These are phyloP conservation scores for Eptesicus fuscus DNA, from an alignment of 2,113 vertebrate genomes.

Conservation along the genomic window DNA sequence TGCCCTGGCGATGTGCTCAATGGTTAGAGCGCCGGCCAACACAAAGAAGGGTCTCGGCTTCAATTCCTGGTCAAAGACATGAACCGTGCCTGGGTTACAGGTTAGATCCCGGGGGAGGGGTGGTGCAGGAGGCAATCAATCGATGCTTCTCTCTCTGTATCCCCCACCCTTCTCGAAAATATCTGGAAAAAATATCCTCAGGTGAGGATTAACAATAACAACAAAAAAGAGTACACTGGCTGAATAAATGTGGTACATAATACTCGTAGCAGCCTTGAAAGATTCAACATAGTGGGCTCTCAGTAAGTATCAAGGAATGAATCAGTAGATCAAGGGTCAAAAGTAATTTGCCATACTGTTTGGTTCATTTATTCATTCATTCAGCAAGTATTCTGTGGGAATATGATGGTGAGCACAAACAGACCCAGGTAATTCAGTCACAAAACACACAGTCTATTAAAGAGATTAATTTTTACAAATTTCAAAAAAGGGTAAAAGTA, in stretches of 20 bases:
- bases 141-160: too few species aligned
- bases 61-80: too few species aligned
- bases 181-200: too few species aligned
- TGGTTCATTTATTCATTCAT: background rate
- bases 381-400: background rate
- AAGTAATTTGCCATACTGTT: background rate
- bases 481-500: background rate
- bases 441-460: background rate
- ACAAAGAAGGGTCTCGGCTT: too few species aligned
- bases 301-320: background rate
- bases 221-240: background rate
- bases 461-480: slow-evolving; percentile 24
- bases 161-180: too few species aligned
- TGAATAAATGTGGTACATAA: background rate
- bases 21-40: too few species aligned
- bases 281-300: background rate
- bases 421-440: background rate
- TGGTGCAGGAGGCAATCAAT: too few species aligned
- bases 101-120: too few species aligned
- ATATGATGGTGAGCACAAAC: background rate
- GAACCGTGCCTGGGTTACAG: too few species aligned
- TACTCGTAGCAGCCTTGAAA: background rate
- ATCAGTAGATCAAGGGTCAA: background rate
- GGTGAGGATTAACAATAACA: too few species aligned
- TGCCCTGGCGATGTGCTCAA: too few species aligned